Evolutionary conservation across 2,113 vertebrate genomes (phyloP), one percentile per base, ranked within the genome.

Genomic region (Aphelocoma coerulescens): DNA sequence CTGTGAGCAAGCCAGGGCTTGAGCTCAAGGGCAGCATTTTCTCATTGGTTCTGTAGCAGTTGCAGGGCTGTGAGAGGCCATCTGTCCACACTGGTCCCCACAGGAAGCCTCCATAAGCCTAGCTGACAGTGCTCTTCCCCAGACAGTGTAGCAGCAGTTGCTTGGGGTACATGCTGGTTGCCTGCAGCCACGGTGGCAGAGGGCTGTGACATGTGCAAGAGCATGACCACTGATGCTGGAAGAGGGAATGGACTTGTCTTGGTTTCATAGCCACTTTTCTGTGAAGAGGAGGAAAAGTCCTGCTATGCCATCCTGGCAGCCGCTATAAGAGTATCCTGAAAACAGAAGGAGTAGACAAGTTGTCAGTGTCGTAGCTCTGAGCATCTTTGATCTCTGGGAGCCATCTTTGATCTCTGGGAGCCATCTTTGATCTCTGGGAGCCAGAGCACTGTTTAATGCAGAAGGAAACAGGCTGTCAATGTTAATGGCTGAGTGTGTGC

Each of bases 121-220:
- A 52, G 12, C 11, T 75, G 35, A n/a, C 3, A 0, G 8, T 4
- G 1, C 3, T 71, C 1, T 71, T 83, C 21, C n/a, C 5, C 16
- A 30, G 4, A 21, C 8, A 27, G 9, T 4, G 2, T 65, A 13
- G 58, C 48, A 15, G 21, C 55, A 87, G 20, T 37, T 11, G 6
- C 23, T 39, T 4, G 3, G 15, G 9, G 13, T 54, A 13, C 4
- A 2, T 39, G 3, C 46, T 69, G 8, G 28, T 83, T 67, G 28
- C 67, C 8, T 65, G 3, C 20, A 35, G 35, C 26, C 7, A 6
- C 8, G 1, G 10, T 46, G 16, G 11, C 26, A 46, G 59, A 65
- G 28, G 15, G 10, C 27, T 10, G 4, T 49, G 27, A 16, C 0
- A 0, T 35, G 13, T 55, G 24, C 10, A 14, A 46, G 7, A 51